Conservation (phyloP, 2,888 invertebrate species). For the Germaria angustata region DNA sequence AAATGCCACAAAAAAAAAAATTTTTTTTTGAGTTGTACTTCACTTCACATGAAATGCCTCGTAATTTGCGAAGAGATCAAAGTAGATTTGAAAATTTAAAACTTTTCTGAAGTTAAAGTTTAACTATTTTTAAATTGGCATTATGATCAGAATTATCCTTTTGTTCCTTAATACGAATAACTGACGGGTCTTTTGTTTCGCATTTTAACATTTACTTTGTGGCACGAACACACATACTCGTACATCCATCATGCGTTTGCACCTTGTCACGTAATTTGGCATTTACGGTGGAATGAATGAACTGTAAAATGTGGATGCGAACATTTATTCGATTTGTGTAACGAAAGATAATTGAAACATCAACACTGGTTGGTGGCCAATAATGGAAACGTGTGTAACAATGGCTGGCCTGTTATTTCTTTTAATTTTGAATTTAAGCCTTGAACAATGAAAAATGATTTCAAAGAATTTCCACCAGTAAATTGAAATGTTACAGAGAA, state of each 20-base stretch:
- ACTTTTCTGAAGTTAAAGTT: background rate
- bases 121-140: background rate
- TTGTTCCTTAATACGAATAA: background rate
- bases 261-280: constrained; percentile 56
- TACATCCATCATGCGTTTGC: constrained; percentile 9
- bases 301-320: constrained; percentile 2
- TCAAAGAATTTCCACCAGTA: constrained; percentile 9
- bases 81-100: too few relatives aligned
- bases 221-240: constrained; percentile 36
- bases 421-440: constrained; percentile 19
- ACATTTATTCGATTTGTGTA: constrained; percentile 49
- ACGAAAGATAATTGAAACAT: constrained; percentile 62
- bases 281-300: constrained; percentile 11
- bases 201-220: background rate
- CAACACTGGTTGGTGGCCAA: constrained; percentile 49
- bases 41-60: too few relatives aligned
- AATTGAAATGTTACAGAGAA: constrained; percentile 41
- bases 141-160: background rate
- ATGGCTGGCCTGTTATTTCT: constrained; percentile 27
- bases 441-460: constrained; percentile 33
- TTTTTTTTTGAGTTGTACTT: too few relatives aligned
- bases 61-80: too few relatives aligned
- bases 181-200: background rate
- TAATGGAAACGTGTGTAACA: constrained; percentile 57
- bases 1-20: too few relatives aligned